Conservation (phyloP, 2,888 invertebrate genomes). For the Beris morrisii region DNA sequence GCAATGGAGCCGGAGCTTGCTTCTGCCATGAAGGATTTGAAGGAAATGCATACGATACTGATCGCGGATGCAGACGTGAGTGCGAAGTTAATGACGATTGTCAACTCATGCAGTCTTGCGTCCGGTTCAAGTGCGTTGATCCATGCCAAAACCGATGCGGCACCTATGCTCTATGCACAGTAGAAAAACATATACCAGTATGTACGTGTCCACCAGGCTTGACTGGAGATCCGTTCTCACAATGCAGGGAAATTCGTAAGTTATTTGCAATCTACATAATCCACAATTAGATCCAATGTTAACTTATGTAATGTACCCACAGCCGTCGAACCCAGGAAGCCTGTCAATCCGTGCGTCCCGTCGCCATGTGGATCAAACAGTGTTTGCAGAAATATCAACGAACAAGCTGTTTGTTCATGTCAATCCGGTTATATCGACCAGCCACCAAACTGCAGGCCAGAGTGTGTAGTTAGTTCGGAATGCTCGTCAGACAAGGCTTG, state of each 20-base stretch:
- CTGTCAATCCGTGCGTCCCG: conserved; percentile 74
- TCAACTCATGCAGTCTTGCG: conserved; percentile 70
- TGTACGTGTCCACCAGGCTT: conserved; percentile 75
- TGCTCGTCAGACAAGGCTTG: conserved; percentile 82
- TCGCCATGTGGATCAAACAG: conserved; percentile 88
- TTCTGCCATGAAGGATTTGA: conserved; percentile 76
- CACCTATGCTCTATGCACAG: conserved; percentile 74
- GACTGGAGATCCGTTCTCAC: conserved; percentile 82
- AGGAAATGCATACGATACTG: conserved; percentile 77
- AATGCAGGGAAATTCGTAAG: conserved; percentile 63
- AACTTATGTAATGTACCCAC: neutral
- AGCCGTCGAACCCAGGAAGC: neutral
- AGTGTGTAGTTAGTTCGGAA: conserved; percentile 85
- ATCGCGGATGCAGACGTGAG: conserved; percentile 69
- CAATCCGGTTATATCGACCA: conserved; percentile 75
- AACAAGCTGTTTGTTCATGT: conserved; percentile 84
- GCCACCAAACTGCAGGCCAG: conserved; percentile 80
- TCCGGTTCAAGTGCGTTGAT: conserved; percentile 80
- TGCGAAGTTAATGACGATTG: conserved; percentile 81
- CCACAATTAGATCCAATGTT: conserved; percentile 24
- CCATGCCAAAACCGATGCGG: conserved; percentile 86
- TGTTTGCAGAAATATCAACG: conserved; percentile 76
- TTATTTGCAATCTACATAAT: conserved; percentile 4
- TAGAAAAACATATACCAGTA: conserved; percentile 76
- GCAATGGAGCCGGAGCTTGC: conserved; percentile 84